Conservation (phyloP, 35 echinoderm and acorn worm species). For the Patiria miniata region DNA sequence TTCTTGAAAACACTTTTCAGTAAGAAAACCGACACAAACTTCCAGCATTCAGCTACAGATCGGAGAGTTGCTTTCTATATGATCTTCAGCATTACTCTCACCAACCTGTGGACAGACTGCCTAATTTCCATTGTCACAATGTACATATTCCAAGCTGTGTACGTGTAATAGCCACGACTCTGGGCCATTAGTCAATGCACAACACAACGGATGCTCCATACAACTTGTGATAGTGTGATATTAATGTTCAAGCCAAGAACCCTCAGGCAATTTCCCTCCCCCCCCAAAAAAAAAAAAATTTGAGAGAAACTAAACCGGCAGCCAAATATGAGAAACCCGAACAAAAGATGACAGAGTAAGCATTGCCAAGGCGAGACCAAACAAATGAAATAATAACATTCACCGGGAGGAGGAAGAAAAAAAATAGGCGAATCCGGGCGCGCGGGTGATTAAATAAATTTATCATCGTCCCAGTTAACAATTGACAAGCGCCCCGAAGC, state of each 20-base stretch:
- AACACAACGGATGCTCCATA: conserved; percentile 2
- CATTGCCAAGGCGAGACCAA: background rate
- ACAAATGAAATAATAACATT: conserved; percentile 32
- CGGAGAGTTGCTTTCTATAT: too few species aligned
- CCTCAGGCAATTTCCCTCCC: background rate
- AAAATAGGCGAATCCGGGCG: background rate
- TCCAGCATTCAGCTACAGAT: too few species aligned
- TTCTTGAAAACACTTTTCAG: too few species aligned
- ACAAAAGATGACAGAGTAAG: conserved; percentile 19
- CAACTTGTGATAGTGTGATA: conserved; percentile 1
- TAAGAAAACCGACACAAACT: too few species aligned
- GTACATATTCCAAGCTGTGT: background rate
- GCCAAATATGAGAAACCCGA: conserved; percentile 16
- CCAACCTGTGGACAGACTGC: too few species aligned
- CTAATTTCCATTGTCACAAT: too few species aligned
- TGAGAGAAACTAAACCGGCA: background rate
- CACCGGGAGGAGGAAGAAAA: background rate
- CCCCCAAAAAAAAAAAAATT: too few species aligned
- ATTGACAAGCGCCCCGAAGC: background rate
- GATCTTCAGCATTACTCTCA: too few species aligned
- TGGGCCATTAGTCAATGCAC: background rate
- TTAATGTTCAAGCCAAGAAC: background rate
- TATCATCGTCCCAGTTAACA: conserved; percentile 27
- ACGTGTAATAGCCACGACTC: background rate
- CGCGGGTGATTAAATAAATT: conserved; percentile 24